Percentiles rank a stretch among this genome's conserved stretches.
Conservation (phyloP, 2,888 invertebrate genomes). For the Hirtodrosophila histrioides region DNA sequence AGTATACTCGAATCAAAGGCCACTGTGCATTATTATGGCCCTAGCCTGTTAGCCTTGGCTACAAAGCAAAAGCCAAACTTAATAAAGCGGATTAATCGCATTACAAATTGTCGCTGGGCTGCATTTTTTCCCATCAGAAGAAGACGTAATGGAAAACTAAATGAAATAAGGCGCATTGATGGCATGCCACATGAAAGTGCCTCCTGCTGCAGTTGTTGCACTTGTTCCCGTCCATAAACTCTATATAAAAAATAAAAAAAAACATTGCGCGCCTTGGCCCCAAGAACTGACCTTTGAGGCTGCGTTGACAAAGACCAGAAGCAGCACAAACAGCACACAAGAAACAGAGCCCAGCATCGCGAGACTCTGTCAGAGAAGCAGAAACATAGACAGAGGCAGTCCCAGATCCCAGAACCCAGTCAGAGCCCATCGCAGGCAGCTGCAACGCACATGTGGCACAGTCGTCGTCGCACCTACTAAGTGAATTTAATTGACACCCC, state of each 20-base stretch:
- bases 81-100: constrained; percentile 74
- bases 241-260: constrained; percentile 10
- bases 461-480: constrained; percentile 62
- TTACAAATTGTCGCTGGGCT: constrained; percentile 72
- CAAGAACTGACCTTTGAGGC: constrained; percentile 52
- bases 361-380: background rate
- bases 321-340: constrained; percentile 10
- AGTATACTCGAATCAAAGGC: background rate
- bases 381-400: constrained; percentile 2
- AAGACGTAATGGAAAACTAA: constrained; percentile 60
- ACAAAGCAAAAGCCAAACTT: constrained; percentile 50
- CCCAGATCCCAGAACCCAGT: constrained; percentile 1
- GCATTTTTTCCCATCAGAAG: constrained; percentile 54
- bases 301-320: constrained; percentile 48
- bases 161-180: constrained; percentile 62
- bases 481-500: constrained; percentile 78
- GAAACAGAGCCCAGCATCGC: constrained; percentile 12
- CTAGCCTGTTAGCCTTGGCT: constrained; percentile 27
- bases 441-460: constrained; percentile 66
- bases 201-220: constrained; percentile 54
- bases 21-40: constrained; percentile 12
- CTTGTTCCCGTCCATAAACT: constrained; percentile 52
- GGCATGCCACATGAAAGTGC: constrained; percentile 59
- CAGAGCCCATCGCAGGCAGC: constrained; percentile 48
- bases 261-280: constrained; percentile 29